Percentiles rank a stretch among this genome's conserved stretches.
phyloP scores from a whole-genome alignment of 2,797 vertebrate genomes.

The Neosilurus mollespiculum region DNA sequence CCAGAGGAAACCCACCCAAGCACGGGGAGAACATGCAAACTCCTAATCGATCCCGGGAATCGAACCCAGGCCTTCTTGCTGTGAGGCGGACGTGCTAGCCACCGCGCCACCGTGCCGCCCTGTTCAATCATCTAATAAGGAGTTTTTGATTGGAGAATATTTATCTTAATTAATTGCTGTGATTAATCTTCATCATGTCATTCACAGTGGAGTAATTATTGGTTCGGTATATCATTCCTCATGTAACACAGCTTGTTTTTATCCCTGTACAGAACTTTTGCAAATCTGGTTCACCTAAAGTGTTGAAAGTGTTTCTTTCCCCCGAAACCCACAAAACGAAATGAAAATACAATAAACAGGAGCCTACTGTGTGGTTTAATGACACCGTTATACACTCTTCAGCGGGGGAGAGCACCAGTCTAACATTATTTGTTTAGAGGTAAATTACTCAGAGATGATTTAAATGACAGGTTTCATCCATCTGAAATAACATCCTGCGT shows the following conservation, averaged over 20 bases:
- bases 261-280: background rate
- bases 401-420: background rate
- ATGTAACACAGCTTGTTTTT: background rate
- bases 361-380: background rate
- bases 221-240: background rate
- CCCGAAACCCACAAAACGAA: background rate
- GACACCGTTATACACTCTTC: background rate
- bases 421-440: background rate
- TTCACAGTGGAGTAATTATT: background rate
- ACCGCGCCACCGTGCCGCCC: no score
- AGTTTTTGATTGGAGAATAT: background rate
- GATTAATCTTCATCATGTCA: background rate
- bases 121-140: background rate
- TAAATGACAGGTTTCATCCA: background rate
- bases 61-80: no score
- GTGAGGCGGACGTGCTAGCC: no score
- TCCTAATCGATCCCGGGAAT: no score
- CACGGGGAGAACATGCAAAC: no score
- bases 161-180: background rate
- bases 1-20: no score
- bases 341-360: background rate
- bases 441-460: background rate
- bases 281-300: background rate
- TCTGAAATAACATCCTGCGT: background rate
- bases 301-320: background rate